These are phyloP conservation scores for Gadus chalcogrammus DNA, from an alignment of 2,113 vertebrate genomes.

Conservation along the genomic window DNA sequence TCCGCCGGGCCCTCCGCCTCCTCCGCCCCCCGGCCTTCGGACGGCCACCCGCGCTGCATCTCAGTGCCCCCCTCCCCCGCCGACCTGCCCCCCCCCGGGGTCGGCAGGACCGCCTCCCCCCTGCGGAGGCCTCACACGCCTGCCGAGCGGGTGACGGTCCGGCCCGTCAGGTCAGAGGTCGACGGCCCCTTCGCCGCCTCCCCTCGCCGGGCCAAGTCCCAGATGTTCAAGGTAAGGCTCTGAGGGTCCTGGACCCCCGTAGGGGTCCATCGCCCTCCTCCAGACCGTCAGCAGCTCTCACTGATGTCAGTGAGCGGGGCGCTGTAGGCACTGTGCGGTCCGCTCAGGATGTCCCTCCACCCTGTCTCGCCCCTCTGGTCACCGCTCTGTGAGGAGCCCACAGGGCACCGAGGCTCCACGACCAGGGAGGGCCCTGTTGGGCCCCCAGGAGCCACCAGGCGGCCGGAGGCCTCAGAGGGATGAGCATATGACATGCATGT, in stretches of 20 bases:
- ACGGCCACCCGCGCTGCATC: constrained; percentile 61
- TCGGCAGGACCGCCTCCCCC: constrained; percentile 67
- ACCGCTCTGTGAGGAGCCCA: too few relatives aligned
- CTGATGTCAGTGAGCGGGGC: too few relatives aligned
- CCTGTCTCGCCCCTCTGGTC: too few relatives aligned
- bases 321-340: too few relatives aligned
- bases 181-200: constrained; percentile 78
- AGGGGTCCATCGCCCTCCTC: too few relatives aligned
- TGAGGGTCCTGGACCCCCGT: too few relatives aligned
- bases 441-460: neutral
- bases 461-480: neutral
- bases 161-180: constrained; percentile 67
- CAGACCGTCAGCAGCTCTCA: too few relatives aligned
- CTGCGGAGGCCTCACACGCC: constrained; percentile 84
- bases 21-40: constrained; percentile 22
- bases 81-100: constrained; percentile 84
- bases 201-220: constrained; percentile 77
- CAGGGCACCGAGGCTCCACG: constrained; percentile 14
- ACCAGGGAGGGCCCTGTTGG: constrained; percentile 19
- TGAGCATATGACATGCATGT: too few relatives aligned
- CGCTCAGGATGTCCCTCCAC: too few relatives aligned
- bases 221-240: constrained; percentile 78
- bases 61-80: constrained; percentile 84
- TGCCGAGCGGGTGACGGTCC: constrained; percentile 84
- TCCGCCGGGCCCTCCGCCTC: constrained; percentile 74